A percentile compares a stretch with the other conserved stretches of the same genome.
Evolutionary conservation across 2,113 vertebrate species (phyloP).

Genomic region (Petromus typicus): DNA sequence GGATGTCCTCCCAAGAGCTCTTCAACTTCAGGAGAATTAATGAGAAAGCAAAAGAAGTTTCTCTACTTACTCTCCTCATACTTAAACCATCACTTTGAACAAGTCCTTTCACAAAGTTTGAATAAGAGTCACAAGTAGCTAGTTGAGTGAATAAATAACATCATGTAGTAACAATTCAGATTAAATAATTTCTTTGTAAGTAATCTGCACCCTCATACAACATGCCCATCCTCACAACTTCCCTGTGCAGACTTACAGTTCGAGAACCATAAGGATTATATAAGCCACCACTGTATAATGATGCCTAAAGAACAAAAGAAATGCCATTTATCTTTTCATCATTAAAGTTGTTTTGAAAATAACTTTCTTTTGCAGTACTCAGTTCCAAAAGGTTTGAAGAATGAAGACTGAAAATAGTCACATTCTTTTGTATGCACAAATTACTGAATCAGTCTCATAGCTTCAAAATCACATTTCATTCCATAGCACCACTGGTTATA

Average conservation of each 20-base stretch:
- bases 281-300: conserved; percentile 89
- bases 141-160: neutral
- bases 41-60: neutral
- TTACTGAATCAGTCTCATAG: neutral
- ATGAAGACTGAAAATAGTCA: neutral
- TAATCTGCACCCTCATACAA: neutral
- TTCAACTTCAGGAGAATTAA: neutral
- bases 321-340: conserved; percentile 34
- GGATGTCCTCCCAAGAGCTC: neutral
- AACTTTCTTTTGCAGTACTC: neutral
- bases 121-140: neutral
- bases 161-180: neutral
- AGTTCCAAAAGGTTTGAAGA: neutral
- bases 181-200: neutral
- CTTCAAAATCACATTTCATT: conserved; percentile 29
- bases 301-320: conserved; percentile 88
- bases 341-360: conserved; percentile 35
- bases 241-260: conserved; percentile 90
- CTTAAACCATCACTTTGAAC: neutral
- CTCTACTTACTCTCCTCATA: neutral
- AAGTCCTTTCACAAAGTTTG: neutral
- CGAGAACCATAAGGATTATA: conserved; percentile 89
- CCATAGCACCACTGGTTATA: neutral
- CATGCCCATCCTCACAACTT: neutral
- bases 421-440: neutral